Evolutionary conservation across 2,113 vertebrate species (phyloP), one percentile per base, ranked within the genome.

Genomic region (Hippolais icterina): DNA sequence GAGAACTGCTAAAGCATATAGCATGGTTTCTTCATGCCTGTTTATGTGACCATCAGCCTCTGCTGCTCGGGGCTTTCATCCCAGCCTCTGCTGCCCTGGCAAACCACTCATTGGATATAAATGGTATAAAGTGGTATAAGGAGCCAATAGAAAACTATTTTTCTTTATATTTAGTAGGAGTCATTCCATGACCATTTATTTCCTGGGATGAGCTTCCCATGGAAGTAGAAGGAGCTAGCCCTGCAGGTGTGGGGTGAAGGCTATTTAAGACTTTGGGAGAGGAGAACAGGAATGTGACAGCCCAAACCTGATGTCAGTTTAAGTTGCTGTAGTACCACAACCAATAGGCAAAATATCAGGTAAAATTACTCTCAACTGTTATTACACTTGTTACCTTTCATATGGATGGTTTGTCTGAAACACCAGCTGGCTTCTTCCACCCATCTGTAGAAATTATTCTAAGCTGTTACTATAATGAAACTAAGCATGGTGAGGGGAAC

Each of bases 381-480:
- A 50, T 13, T 89, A 76, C 52, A 63, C 29, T 77, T 53, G 7
- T 84, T 65, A 83, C 56, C n/a, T 91, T 87, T 53, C 46, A 52
- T 44, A 42, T 11, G 23, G 28, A 49, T 22, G 20, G 3, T 53
- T 91, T 39, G 29, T 56, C 68, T 89, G 54, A 52, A 91, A 83
- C 37, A 74, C 16, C n/a, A 81, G 24, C 41, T 77, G 35, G 16
- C 25, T 81, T 33, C 60, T 65, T 46, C 16, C 22, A 24, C 35
- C 12, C 0, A 3, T 64, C 75, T 35, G 11, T 8, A 74, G 60
- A 81, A 89, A 65, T 41, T 5, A 41, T 47, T 69, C 64, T 71
- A 61, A 85, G 61, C 44, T 54, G 17, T 75, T 83, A 83, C 75
- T 44, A 68, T 12, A 68, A 11, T 49, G 21, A 92, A 93, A 92